Base-by-base conservation (phyloP, 2,113 vertebrate genomes). In the Sinocyclocheilus maitianheensis region DNA sequence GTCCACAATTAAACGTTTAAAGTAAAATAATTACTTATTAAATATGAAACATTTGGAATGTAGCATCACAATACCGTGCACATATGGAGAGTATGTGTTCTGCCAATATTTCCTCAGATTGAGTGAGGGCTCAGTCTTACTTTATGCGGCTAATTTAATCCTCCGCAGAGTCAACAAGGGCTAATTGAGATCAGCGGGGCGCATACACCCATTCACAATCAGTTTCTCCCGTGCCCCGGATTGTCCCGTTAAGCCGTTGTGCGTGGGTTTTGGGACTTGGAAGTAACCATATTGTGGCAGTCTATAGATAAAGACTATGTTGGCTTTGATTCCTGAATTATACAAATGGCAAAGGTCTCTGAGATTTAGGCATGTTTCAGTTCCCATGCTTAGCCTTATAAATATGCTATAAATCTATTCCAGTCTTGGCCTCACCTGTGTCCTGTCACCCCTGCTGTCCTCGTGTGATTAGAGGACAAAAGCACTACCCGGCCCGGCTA, bases 371-470 rank as follows among this genome's bases (percentile, higher is more conserved):
- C 51, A 48, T 78, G 48, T 51, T 84, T 85, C 16, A 63, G 80
- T 76, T 71, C 83, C 76, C 62, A 84, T 40, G 80, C 67, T 26
- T 84, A 77, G 55, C 43, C 40, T 63, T 43, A 80, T 71, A 74
- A 65, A 87, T 84, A 81, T 72, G 48, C 77, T 80, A 75, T 85
- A 87, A 78, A 89, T 87, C 86, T 92, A 88, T 89, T 92, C 91
- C 91, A 86, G 89, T 93, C 91, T 93, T 89, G 90, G 93, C 94
- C 94, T 95, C 96, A 96, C 96, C 96, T 96, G 95, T 93, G 91
- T 92, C 94, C 92, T 90, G 95, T 95, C 95, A 94, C 93, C 92
- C 91, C 90, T 91, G 94, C 93, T 94, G 93, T 94, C 94, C 92
- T 91, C 90, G 87, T 92, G 94, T 93, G 95, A 95, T 95, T 93